Evolutionary conservation across 2,113 vertebrate species (phyloP), one percentile per base, ranked within the genome.

Genomic region (Corythornis madagascariensis): DNA sequence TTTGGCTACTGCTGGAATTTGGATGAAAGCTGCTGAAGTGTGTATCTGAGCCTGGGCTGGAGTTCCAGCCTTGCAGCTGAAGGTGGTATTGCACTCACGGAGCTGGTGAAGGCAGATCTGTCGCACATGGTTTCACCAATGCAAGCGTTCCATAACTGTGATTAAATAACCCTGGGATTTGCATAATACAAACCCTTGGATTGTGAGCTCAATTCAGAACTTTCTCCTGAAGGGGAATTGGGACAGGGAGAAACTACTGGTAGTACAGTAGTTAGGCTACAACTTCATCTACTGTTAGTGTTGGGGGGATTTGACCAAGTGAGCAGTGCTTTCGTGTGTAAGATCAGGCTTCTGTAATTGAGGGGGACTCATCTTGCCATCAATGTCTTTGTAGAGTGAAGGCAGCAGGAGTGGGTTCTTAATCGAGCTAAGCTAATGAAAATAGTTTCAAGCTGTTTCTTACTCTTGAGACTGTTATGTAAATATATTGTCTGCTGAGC

Each of bases 31-130:
- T 85, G 10, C n/a, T 6, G 1, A 13, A 88, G 48, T 35, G 33
- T 35, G 10, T 42, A 2, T 56, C 17, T 71, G 56, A 75, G 31
- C 33, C 50, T 1, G 1, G 63, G 45, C 67, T 87, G 72, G n/a
- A 17, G 8, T 50, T 89, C 88, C 9, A 85, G 28, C n/a, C n/a
- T 59, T 29, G 16, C 59, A 75, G n/a, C 18, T 73, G 55, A 87
- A 52, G 40, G 43, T 73, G 11, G 31, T 88, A 42, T 53, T 88
- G 59, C 70, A 82, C 47, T 90, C 78, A 59, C 53, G 64, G 42
- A 89, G 28, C 84, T 65, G 81, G 52, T 77, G 48, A 85, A 93
- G 95, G 73, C 60, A 85, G 60, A 75, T 90, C 83, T 52, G 52
- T 33, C 9, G 9, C 33, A 31, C 0, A 1, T 3, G 2, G 53